phyloP scores from a whole-genome alignment of 1,140 invertebrate genomes.

The Drosophila erecta region DNA sequence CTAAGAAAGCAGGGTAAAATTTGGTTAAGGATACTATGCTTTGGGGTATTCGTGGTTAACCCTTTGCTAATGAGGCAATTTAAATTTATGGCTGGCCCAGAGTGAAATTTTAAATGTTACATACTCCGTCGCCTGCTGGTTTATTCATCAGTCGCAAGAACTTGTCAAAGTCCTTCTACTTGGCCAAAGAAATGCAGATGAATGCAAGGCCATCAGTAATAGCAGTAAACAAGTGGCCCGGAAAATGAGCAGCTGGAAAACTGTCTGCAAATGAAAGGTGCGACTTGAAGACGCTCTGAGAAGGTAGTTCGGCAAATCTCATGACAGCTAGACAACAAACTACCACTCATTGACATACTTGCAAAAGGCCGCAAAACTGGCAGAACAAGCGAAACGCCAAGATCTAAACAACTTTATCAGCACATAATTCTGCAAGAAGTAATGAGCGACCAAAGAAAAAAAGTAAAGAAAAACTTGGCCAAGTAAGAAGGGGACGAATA shows the following conservation, averaged over 20 bases:
- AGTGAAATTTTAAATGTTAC: slow-evolving; percentile 37
- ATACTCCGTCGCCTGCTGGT: not conserved
- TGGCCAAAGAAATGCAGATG: slow-evolving; percentile 5
- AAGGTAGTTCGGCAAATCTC: slow-evolving; percentile 56
- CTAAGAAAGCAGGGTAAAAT: slow-evolving; percentile 49
- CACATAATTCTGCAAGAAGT: slow-evolving; percentile 37
- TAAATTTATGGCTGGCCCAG: slow-evolving; percentile 65
- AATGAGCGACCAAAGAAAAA: not conserved
- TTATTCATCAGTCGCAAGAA: slow-evolving; percentile 17
- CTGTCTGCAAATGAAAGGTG: slow-evolving; percentile 70
- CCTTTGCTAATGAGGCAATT: slow-evolving; percentile 80
- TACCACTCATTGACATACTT: slow-evolving; percentile 66
- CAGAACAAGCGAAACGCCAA: slow-evolving; percentile 1
- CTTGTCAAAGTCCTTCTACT: slow-evolving; percentile 21
- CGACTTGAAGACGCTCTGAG: slow-evolving; percentile 41
- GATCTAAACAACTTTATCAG: slow-evolving; percentile 63
- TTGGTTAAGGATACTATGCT: slow-evolving; percentile 40
- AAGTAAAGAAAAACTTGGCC: slow-evolving; percentile 15
- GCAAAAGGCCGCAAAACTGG: not conserved
- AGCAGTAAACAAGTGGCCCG: slow-evolving; percentile 49
- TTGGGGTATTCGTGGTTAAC: slow-evolving; percentile 71
- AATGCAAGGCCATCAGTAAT: slow-evolving; percentile 18
- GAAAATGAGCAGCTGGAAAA: slow-evolving; percentile 70
- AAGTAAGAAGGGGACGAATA: slow-evolving; percentile 11
- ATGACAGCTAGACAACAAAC: slow-evolving; percentile 64